Conservation (phyloP, 2,888 invertebrate genomes). For the Cancer borealis region DNA sequence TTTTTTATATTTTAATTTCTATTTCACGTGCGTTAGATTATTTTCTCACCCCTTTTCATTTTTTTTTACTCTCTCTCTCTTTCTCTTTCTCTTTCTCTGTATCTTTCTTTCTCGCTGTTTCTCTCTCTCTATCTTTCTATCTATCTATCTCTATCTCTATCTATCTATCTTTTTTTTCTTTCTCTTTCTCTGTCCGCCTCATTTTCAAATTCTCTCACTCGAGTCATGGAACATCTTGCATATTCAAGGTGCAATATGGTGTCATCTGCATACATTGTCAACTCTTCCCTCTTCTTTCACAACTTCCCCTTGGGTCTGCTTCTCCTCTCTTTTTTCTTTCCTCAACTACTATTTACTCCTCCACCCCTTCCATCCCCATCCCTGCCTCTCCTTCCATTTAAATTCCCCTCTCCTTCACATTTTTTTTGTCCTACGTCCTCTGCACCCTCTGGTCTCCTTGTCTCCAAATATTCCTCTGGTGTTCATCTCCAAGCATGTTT, state of each 20-base stretch:
- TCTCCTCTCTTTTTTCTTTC: not conserved
- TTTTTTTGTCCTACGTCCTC: not conserved
- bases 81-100: not conserved
- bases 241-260: slow-evolving; percentile 44
- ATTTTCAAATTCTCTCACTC: slow-evolving; percentile 8
- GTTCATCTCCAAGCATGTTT: not conserved
- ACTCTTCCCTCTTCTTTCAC: slow-evolving; percentile 13
- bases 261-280: slow-evolving; percentile 56
- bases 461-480: not conserved
- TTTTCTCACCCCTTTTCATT: not conserved
- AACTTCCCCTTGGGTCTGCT: not conserved
- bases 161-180: no score
- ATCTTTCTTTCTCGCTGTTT: not conserved
- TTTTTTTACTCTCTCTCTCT: not conserved
- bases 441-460: not conserved
- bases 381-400: not conserved
- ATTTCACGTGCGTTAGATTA: not conserved
- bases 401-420: not conserved
- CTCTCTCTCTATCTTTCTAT: no score
- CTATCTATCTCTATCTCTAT: no score
- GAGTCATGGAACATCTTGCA: slow-evolving; percentile 45
- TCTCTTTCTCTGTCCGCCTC: not conserved
- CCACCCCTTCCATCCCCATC: not conserved
- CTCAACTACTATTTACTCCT: not conserved
- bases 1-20: not conserved